These are phyloP conservation scores for Furcula furcula DNA, from an alignment of 2,888 invertebrate species.

Conservation along the genomic window DNA sequence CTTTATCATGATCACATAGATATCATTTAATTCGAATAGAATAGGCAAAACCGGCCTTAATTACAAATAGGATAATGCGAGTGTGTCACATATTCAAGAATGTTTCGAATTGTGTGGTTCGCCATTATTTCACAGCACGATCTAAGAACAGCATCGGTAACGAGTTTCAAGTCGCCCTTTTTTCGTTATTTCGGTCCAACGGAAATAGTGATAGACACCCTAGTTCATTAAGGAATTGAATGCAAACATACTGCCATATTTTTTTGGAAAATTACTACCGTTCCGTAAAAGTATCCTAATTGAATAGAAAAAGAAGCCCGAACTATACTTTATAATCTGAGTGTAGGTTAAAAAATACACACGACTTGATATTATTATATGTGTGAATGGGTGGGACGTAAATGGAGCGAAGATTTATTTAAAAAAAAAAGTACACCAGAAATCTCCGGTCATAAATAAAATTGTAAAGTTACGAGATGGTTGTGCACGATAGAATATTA, in stretches of 20 bases:
- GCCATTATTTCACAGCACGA: slow-evolving; percentile 20
- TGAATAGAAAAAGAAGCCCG: slow-evolving; percentile 47
- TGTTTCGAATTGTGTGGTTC: slow-evolving; percentile 36
- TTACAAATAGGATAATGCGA: slow-evolving; percentile 54
- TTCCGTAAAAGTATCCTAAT: slow-evolving; percentile 40
- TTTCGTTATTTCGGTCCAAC: slow-evolving; percentile 18
- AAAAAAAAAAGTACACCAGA: slow-evolving; percentile 1
- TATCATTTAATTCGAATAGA: slow-evolving; percentile 65
- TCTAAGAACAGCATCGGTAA: slow-evolving; percentile 18
- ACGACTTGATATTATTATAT: neutral
- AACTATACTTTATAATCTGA: slow-evolving; percentile 10
- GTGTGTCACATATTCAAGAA: slow-evolving; percentile 39
- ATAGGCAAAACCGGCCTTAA: slow-evolving; percentile 77
- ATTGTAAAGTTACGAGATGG: slow-evolving; percentile 68
- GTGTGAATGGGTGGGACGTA: neutral
- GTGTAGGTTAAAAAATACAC: slow-evolving; percentile 12
- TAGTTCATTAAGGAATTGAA: slow-evolving; percentile 69
- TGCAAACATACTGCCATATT: slow-evolving; percentile 76
- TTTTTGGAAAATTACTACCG: slow-evolving; percentile 49
- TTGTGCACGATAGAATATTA: slow-evolving; percentile 77
- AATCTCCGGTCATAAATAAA: slow-evolving; percentile 39
- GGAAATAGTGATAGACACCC: slow-evolving; percentile 28
- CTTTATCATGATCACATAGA: slow-evolving; percentile 45
- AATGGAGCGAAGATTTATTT: too few relatives aligned
- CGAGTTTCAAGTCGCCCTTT: slow-evolving; percentile 15